These are phyloP conservation scores for Brachypterus glaber DNA, from an alignment of 2,888 invertebrate species.

Conservation along the genomic window DNA sequence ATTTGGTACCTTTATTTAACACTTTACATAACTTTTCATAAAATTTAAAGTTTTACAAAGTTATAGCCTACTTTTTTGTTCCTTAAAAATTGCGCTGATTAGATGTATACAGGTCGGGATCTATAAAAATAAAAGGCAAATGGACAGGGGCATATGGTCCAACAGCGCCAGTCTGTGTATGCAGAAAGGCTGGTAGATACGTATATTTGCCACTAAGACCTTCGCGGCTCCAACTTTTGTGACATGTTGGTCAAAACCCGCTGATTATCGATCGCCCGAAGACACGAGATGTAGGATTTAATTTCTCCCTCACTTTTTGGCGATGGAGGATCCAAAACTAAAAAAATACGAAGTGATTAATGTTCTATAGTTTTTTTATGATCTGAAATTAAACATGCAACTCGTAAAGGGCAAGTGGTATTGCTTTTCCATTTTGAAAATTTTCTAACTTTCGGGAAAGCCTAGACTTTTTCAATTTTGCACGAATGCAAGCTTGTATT, in stretches of 20 bases:
- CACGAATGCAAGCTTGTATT: too few relatives aligned
- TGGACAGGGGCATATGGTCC: conserved; percentile 22
- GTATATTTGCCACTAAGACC: conserved; percentile 39
- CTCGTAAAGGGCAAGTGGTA: too few relatives aligned
- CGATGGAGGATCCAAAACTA: conserved; percentile 60
- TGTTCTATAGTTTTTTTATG: too few relatives aligned
- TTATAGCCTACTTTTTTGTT: too few relatives aligned
- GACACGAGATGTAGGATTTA: conserved; percentile 58
- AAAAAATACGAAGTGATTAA: conserved; percentile 26
- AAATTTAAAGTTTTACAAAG: too few relatives aligned
- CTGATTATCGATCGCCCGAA: conserved; percentile 73
- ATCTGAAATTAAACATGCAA: too few relatives aligned
- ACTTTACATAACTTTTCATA: too few relatives aligned
- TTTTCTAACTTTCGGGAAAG: too few relatives aligned
- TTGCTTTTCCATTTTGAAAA: too few relatives aligned
- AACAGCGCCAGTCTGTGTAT: conserved; percentile 23
- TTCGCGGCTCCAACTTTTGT: conserved; percentile 62
- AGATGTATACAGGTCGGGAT: conserved; percentile 21
- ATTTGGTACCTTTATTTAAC: too few relatives aligned
- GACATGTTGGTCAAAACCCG: conserved; percentile 64
- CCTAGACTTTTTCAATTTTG: too few relatives aligned
- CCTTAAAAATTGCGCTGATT: too few relatives aligned
- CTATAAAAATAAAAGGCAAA: conserved; percentile 21
- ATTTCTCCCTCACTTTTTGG: conserved; percentile 63
- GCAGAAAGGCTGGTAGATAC: conserved; percentile 18